These are phyloP conservation scores for Syngnathoides biaculeatus DNA, from an alignment of 2,113 vertebrate genomes.

Conservation along the genomic window DNA sequence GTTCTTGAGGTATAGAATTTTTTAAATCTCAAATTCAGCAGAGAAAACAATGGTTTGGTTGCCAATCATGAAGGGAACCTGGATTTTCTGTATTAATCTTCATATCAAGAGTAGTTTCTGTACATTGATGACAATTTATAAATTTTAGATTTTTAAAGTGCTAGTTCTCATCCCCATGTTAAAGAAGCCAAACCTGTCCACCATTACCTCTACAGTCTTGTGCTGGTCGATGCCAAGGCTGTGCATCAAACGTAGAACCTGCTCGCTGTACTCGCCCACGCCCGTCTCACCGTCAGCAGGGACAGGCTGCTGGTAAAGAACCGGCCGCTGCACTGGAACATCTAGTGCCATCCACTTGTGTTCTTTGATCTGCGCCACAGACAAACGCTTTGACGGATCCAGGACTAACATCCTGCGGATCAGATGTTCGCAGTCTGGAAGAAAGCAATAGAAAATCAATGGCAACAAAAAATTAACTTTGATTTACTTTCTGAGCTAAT, in stretches of 20 bases:
- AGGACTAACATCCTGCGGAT: conserved; percentile 96
- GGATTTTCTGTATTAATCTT: neutral
- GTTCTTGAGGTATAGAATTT: neutral
- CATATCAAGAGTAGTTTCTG: neutral
- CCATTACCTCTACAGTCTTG: conserved; percentile 93
- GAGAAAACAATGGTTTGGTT: neutral
- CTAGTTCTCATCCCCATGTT: neutral
- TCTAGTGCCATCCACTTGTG: conserved; percentile 97
- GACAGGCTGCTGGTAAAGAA: conserved; percentile 80
- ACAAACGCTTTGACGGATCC: conserved; percentile 90
- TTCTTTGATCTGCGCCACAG: conserved; percentile 93
- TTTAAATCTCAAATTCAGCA: neutral
- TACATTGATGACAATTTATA: neutral
- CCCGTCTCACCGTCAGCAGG: conserved; percentile 75
- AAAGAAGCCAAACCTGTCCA: neutral
- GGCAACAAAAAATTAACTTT: neutral
- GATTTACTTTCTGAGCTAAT: neutral
- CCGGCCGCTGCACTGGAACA: conserved; percentile 84
- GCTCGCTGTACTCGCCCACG: conserved; percentile 90
- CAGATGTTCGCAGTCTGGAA: conserved; percentile 92
- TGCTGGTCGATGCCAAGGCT: conserved; percentile 97
- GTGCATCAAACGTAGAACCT: conserved; percentile 95
- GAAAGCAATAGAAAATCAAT: conserved; percentile 3
- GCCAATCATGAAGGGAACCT: neutral
- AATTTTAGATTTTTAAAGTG: neutral